Percentiles rank a stretch among this genome's conserved stretches.
phyloP scores from a whole-genome alignment of 1,140 invertebrate genomes.

The Halesus radiatus region DNA sequence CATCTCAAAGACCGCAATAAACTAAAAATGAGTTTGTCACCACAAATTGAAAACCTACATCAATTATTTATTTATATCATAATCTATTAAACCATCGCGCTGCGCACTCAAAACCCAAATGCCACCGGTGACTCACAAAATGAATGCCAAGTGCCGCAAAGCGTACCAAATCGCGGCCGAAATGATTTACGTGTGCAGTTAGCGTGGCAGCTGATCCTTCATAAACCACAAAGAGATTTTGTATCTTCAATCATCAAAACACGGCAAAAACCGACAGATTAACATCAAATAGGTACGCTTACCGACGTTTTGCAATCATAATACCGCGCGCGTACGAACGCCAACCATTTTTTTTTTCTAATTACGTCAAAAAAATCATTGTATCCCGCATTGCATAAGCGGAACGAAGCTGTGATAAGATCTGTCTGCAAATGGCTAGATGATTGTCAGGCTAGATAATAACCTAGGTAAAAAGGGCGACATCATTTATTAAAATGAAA shows the following conservation, averaged over 20 bases:
- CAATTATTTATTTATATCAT: too few species aligned
- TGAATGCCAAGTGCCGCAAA: background rate
- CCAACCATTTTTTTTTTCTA: background rate
- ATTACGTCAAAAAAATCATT: slow-evolving; percentile 3
- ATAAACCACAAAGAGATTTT: slow-evolving; percentile 3
- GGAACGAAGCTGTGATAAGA: background rate
- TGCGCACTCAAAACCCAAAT: background rate
- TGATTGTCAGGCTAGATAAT: too few species aligned
- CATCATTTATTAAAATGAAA: too few species aligned
- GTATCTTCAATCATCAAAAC: slow-evolving; percentile 1
- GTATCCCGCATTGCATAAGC: slow-evolving; percentile 9
- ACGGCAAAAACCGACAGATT: background rate
- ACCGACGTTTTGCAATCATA: background rate
- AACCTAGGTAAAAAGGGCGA: too few species aligned
- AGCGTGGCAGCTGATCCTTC: background rate
- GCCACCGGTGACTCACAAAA: background rate
- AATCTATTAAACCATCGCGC: too few species aligned
- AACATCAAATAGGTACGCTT: background rate
- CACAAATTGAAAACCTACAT: too few species aligned
- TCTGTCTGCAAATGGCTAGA: background rate
- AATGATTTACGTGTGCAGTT: slow-evolving; percentile 8
- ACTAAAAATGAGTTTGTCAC: too few species aligned
- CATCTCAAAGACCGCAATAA: too few species aligned
- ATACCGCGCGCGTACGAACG: background rate
- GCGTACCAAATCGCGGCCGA: background rate